Evolutionary conservation across 2,797 vertebrate genomes (phyloP).

Genomic region (Rachycentron canadum): DNA sequence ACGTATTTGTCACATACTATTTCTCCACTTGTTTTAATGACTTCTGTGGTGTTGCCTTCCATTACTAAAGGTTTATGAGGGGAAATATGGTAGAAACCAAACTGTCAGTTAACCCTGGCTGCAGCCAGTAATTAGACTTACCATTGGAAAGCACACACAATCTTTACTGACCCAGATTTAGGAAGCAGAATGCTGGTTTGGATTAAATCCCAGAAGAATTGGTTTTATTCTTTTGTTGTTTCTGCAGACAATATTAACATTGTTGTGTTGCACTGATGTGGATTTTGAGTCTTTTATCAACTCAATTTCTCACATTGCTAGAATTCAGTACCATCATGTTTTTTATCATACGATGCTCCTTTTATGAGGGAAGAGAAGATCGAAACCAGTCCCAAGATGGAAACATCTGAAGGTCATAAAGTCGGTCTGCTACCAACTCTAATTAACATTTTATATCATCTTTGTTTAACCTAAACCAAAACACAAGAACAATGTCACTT

Average conservation of each 20-base stretch:
- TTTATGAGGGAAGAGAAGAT: neutral
- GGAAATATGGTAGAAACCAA: constrained; percentile 69
- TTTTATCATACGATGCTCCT: constrained; percentile 16
- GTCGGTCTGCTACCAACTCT: neutral
- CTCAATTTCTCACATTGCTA: constrained; percentile 39
- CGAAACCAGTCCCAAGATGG: neutral
- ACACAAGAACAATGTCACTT: too few relatives aligned
- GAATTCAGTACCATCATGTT: constrained; percentile 36
- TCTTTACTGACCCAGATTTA: constrained; percentile 67
- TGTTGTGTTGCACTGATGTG: constrained; percentile 46
- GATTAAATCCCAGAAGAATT: constrained; percentile 62
- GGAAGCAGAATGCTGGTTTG: constrained; percentile 65
- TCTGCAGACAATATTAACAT: constrained; percentile 65
- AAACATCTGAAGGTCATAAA: neutral
- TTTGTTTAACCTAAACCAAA: neutral
- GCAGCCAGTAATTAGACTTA: constrained; percentile 76
- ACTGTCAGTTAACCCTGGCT: constrained; percentile 67
- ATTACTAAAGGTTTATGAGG: constrained; percentile 70
- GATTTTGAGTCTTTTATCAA: constrained; percentile 37
- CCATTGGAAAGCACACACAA: constrained; percentile 62
- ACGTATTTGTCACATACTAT: constrained; percentile 44
- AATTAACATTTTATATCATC: neutral
- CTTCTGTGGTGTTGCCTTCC: constrained; percentile 58
- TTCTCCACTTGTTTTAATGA: constrained; percentile 51
- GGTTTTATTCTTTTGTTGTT: constrained; percentile 56